Percentiles rank a stretch among this genome's conserved stretches.
Conservation (phyloP, 1,140 invertebrate species). For the Araneus ventricosus region DNA sequence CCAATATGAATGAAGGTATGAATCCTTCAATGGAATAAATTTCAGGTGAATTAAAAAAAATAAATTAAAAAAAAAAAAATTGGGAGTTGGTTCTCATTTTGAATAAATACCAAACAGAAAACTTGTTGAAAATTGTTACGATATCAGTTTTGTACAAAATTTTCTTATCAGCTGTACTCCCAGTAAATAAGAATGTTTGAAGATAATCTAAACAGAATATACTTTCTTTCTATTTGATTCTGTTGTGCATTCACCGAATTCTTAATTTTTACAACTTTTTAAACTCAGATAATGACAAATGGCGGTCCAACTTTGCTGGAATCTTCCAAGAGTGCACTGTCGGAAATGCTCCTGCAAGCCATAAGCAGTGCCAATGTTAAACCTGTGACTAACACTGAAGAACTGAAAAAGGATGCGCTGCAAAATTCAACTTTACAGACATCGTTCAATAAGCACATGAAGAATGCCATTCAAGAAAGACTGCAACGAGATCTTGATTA, state of each 20-base stretch:
- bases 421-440: slow-evolving; percentile 80
- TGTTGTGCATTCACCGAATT: not conserved
- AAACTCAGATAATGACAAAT: slow-evolving; percentile 80
- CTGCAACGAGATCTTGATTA: slow-evolving; percentile 82
- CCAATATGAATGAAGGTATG: no score
- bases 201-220: not conserved
- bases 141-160: no score
- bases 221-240: not conserved
- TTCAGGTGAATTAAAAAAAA: no score
- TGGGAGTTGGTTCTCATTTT: no score
- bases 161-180: no score
- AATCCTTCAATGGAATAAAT: no score
- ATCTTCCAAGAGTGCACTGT: slow-evolving; percentile 77
- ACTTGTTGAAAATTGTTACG: no score
- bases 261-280: slow-evolving; percentile 65
- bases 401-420: slow-evolving; percentile 80
- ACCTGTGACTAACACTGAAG: slow-evolving; percentile 81
- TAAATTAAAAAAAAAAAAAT: no score
- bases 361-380: slow-evolving; percentile 81
- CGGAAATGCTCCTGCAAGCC: slow-evolving; percentile 81
- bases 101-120: no score
- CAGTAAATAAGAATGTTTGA: no score
- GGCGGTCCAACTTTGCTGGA: slow-evolving; percentile 75
- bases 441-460: slow-evolving; percentile 81
- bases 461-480: slow-evolving; percentile 79